Evolutionary conservation across 1,140 invertebrate genomes (phyloP).

Genomic region (Calycopis cecrops): DNA sequence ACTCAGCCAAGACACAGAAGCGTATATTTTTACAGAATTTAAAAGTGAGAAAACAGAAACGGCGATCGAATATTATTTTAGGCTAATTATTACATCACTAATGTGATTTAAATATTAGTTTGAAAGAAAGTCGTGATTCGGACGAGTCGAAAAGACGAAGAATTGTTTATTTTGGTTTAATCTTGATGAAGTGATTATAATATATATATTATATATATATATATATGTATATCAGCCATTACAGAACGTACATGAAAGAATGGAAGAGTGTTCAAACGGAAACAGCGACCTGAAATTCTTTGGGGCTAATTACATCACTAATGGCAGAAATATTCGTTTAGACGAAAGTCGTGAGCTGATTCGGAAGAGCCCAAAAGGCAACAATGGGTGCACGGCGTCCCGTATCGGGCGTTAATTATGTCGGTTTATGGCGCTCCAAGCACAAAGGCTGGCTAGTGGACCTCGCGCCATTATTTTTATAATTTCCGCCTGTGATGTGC

Average conservation of each 20-base stretch:
- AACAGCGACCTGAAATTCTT: constrained; percentile 6
- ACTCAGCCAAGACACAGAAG: too few relatives aligned
- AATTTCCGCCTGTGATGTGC: constrained; percentile 1
- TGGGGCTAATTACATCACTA: constrained; percentile 4
- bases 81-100: too few relatives aligned
- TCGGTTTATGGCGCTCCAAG: constrained; percentile 7
- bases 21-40: too few relatives aligned
- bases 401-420: constrained; percentile 18
- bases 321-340: neutral
- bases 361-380: constrained; percentile 1
- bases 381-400: constrained; percentile 11
- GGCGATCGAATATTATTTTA: too few relatives aligned
- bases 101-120: too few relatives aligned
- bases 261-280: constrained; percentile 1
- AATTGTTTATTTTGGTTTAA: too few relatives aligned
- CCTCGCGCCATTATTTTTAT: constrained; percentile 15
- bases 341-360: neutral
- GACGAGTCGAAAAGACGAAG: too few relatives aligned
- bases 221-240: too few relatives aligned
- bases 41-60: too few relatives aligned
- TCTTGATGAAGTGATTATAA: too few relatives aligned
- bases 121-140: too few relatives aligned
- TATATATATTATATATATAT: too few relatives aligned
- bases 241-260: neutral
- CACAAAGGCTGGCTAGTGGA: constrained; percentile 15